These are phyloP conservation scores for Cordilura impudica DNA, from an alignment of 2,888 invertebrate genomes.

Conservation along the genomic window DNA sequence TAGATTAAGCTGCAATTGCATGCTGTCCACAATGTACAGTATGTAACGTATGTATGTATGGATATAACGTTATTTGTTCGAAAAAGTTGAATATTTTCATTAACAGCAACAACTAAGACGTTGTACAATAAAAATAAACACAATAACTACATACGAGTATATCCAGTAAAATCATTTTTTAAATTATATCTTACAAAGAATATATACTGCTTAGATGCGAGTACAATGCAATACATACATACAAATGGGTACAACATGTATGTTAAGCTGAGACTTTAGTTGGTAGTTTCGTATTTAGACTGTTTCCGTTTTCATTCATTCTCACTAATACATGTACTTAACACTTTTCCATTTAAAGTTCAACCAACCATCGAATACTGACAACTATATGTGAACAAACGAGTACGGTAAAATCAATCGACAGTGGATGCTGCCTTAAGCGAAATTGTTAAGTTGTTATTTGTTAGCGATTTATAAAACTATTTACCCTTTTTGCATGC, in stretches of 20 bases:
- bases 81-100: conserved; percentile 28
- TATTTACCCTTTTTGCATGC: too few species aligned
- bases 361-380: conserved; percentile 3
- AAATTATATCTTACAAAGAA: background rate
- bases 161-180: background rate
- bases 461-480: too few species aligned
- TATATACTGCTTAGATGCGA: background rate
- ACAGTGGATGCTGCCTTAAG: background rate
- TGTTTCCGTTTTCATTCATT: background rate
- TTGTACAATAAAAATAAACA: background rate
- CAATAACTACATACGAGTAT: too few species aligned
- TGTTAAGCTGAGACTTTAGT: conserved; percentile 34
- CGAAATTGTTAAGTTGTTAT: too few species aligned
- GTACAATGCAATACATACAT: background rate
- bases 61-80: conserved; percentile 9
- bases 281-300: background rate
- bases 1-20: conserved; percentile 1
- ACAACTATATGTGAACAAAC: background rate
- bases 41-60: background rate
- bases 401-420: background rate
- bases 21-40: background rate
- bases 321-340: background rate
- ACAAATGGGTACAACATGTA: too few species aligned
- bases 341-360: conserved; percentile 24
- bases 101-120: conserved; percentile 7